Base-by-base conservation (phyloP, 2,113 vertebrate genomes). In the Gorilla gorilla region DNA sequence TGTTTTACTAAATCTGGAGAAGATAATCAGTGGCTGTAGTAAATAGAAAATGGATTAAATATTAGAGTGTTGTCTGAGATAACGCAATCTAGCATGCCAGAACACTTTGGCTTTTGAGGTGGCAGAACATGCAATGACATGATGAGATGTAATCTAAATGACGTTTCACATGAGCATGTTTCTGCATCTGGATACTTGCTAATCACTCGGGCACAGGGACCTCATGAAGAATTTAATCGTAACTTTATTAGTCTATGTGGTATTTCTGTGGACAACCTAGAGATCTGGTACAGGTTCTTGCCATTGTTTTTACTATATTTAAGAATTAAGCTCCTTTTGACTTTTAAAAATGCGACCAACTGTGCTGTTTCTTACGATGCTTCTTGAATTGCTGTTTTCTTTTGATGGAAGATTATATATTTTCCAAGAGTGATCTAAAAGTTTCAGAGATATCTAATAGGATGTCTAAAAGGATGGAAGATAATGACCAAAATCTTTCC, bases 1-100 rank as follows among this genome's bases (percentile, higher is more conserved):
- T 98, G 93, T 96, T 98, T 98, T 98, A 64, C 93, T 94, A 84
- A 97, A 98, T 98, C 84, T 96, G 76, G 0, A 88, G 0, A 92
- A 96, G 84, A 97, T 98, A 97, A 97, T 98, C 97, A 97, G 84
- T 93, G 78, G 40, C 68, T 89, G 2, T 20, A 94, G 95, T 94
- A 96, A 98, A 96, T 14, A 94, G 87, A 92, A 92, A 35, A 80
- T 11, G 90, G 96, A 97, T 98, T 91, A 89, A 97, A 97, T 64
- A 48, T 0, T 90, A 95, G 83, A 86, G 10, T 64, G 35, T 73
- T 96, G 40, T 81, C 48, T 90, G 30, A 45, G 95, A 59, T 50
- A 32, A 59, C 7, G 35, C 5, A 18, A 11, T 66, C 52, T 17
- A 14, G 50, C 35, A 52, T 6, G 14, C 32, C 59, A 4, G 50